These are phyloP conservation scores for Apocheima hispidaria DNA, from an alignment of 2,888 invertebrate species.

Conservation along the genomic window DNA sequence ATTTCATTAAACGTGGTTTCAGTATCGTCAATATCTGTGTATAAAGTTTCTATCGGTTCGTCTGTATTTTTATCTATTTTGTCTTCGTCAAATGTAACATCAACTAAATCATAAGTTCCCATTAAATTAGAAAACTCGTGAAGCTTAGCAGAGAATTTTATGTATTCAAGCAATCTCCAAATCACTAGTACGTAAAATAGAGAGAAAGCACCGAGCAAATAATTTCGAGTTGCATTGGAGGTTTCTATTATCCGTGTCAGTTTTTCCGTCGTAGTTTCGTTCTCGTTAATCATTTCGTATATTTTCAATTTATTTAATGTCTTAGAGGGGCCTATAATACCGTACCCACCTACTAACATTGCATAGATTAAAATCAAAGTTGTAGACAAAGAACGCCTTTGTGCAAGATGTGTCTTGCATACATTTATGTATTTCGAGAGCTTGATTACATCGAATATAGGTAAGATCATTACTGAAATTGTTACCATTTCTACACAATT, in stretches of 20 bases:
- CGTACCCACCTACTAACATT: conserved; percentile 52
- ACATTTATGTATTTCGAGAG: conserved; percentile 57
- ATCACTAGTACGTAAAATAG: conserved; percentile 65
- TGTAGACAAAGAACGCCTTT: conserved; percentile 7
- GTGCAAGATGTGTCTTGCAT: conserved; percentile 27
- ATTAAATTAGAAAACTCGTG: conserved; percentile 70
- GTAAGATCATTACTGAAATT: conserved; percentile 61
- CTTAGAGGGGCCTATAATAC: conserved; percentile 62
- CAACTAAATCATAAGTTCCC: conserved; percentile 66
- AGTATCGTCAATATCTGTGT: conserved; percentile 20
- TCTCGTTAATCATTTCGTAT: conserved; percentile 34
- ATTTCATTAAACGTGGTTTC: conserved; percentile 37
- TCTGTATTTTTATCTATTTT: not conserved
- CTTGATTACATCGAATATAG: conserved; percentile 56
- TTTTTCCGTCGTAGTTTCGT: conserved; percentile 53
- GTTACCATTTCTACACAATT: conserved; percentile 65
- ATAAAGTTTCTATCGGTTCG: not conserved
- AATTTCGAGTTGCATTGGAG: conserved; percentile 68
- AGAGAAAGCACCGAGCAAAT: conserved; percentile 67
- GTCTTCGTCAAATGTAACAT: conserved; percentile 48
- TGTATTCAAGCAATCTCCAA: conserved; percentile 64
- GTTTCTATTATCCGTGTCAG: conserved; percentile 58
- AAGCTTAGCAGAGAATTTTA: conserved; percentile 71
- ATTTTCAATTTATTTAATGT: conserved; percentile 52
- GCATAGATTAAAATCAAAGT: conserved; percentile 44